Base-by-base conservation (phyloP, 2,797 vertebrate species). In the Margarornis squamiger region DNA sequence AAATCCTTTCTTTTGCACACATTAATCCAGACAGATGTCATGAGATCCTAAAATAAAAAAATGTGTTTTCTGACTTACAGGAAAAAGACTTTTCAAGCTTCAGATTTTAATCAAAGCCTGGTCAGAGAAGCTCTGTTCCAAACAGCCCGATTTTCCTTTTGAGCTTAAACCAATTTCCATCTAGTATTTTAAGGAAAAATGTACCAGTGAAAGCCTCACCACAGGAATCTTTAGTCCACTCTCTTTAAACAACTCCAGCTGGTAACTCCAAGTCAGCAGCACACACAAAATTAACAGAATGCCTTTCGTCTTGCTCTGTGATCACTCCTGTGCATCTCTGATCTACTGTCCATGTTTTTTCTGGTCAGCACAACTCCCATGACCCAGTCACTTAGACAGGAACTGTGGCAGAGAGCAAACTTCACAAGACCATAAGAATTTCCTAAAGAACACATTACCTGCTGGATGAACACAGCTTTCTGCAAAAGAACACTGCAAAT, bases 231-330 rank as follows among this genome's bases (percentile, higher is more conserved):
- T 66, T 14, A 66, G 73, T 46, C 61, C 62, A 39, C 76, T 39
- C 29, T 24, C n/a, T 86, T 90, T 86, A 92, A 95, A 88, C 79
- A 84, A 26, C 29, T 88, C 62, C 88, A 93, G 88, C 90, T 88
- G 86, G 51, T 61, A 43, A 65, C 43, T 48, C 39, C 58, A 39
- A 78, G 79, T 21, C 82, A 84, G 88, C 73, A 80, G 73, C 26
- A 78, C 72, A 54, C 2, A 58, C 22, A 75, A 3, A 74, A 77
- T 34, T 61, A 77, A 52, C 34, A 46, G 46, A 59, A 68, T 6
- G 70, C 38, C 88, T 91, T 57, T 80, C 0, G 4, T 49, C 65
- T 48, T 72, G 73, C 54, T 48, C 45, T 61, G 26, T 7, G 43
- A 72, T 29, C 14, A 10, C 36, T 86, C 58, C 71, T 39, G 27